Conservation (phyloP, 2,113 vertebrate genomes). For the Ia io region DNA sequence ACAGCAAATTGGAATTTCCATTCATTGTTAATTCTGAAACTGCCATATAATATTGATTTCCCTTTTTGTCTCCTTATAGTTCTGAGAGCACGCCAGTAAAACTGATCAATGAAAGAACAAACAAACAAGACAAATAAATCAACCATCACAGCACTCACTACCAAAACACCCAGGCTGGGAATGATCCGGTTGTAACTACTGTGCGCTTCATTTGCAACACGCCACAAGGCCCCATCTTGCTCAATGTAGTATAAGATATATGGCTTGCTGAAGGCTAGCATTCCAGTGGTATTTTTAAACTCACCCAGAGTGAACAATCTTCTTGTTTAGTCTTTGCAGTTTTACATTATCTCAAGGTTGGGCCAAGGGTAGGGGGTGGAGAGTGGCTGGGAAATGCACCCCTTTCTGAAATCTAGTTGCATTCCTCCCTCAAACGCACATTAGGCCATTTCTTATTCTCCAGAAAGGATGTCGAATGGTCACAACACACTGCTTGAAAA, state of each 20-base stretch:
- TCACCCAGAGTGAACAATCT: conserved; percentile 12
- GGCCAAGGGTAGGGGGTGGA: background rate
- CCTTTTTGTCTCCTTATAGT: background rate
- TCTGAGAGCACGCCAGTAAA: conserved; percentile 9
- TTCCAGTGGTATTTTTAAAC: conserved; percentile 49
- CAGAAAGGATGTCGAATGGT: background rate
- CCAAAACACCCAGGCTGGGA: background rate
- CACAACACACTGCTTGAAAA: background rate
- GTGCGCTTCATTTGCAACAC: fast-evolving
- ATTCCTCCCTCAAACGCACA: background rate
- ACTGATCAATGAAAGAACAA: background rate
- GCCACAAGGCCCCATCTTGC: background rate
- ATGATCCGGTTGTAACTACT: background rate
- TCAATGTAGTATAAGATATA: background rate
- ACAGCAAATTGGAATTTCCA: background rate
- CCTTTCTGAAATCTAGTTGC: conserved; percentile 33
- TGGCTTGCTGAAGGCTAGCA: background rate
- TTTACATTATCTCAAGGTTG: background rate
- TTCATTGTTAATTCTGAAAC: background rate
- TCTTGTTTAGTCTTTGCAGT: conserved; percentile 29
- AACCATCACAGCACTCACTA: background rate
- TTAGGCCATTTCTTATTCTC: background rate
- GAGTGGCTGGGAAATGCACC: background rate
- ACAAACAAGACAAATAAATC: background rate
- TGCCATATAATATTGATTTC: background rate